These are phyloP conservation scores for Lasioglossum oenotherae DNA, from an alignment of 2,888 invertebrate species.

Conservation along the genomic window DNA sequence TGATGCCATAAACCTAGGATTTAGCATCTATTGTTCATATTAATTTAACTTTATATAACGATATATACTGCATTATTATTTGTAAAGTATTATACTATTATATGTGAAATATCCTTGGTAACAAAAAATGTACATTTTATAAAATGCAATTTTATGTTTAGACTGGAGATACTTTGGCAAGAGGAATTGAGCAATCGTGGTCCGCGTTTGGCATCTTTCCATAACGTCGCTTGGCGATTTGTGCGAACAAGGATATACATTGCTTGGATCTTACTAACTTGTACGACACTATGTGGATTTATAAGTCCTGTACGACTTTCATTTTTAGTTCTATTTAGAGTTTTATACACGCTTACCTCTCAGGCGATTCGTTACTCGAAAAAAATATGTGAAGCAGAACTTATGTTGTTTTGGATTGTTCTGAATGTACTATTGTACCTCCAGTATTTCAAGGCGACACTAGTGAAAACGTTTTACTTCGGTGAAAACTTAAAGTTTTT, in stretches of 20 bases:
- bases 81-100: too few species aligned
- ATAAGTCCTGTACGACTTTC: slow-evolving; percentile 85
- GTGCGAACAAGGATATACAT: slow-evolving; percentile 84
- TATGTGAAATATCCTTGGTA: background rate
- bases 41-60: too few species aligned
- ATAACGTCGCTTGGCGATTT: slow-evolving; percentile 84
- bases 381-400: background rate
- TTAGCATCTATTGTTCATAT: too few species aligned
- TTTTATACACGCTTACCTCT: background rate
- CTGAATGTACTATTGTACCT: too few species aligned
- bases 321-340: background rate
- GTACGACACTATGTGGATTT: slow-evolving; percentile 84
- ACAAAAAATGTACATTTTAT: background rate
- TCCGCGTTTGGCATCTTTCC: slow-evolving; percentile 84
- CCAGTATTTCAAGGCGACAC: too few species aligned
- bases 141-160: slow-evolving; percentile 66
- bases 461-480: too few species aligned
- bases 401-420: too few species aligned
- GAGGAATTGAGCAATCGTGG: slow-evolving; percentile 84
- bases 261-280: slow-evolving; percentile 83
- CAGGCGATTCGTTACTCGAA: background rate
- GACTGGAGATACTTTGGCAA: slow-evolving; percentile 86
- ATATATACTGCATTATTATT: too few species aligned
- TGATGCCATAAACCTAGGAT: too few species aligned
- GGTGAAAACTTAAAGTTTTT: too few species aligned